Conservation (phyloP, 92 coral and sea anemone species). For the Micromussa lordhowensis region DNA sequence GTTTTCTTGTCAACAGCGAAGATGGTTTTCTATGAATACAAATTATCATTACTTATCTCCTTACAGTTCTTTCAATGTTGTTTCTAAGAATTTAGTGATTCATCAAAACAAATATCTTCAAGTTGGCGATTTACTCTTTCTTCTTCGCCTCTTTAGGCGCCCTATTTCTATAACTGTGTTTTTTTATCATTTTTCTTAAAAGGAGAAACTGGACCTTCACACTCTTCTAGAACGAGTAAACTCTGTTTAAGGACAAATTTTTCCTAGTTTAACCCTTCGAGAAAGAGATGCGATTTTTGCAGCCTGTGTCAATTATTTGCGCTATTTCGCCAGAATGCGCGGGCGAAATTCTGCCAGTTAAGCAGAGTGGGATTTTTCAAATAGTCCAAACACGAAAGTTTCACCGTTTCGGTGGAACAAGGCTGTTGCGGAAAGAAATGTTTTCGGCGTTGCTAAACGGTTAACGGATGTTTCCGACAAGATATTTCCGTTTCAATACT, state of each 20-base stretch:
- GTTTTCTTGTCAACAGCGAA: no score
- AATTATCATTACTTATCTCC: background rate
- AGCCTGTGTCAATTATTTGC: no score
- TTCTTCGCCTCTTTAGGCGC: no score
- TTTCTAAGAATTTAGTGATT: background rate
- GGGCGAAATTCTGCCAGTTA: no score
- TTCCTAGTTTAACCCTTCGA: background rate
- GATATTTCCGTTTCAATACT: background rate
- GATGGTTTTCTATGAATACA: background rate
- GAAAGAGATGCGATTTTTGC: no score
- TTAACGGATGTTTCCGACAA: background rate
- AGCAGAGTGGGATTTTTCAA: background rate
- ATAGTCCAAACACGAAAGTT: background rate
- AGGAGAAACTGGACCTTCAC: background rate
- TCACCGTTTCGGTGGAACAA: background rate
- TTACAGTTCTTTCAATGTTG: background rate
- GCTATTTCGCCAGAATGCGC: no score
- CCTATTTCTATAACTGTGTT: background rate
- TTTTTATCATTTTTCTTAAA: background rate
- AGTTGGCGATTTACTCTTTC: background rate
- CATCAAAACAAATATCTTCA: background rate
- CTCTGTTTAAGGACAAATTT: background rate
- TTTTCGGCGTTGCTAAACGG: background rate
- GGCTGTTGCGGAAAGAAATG: background rate
- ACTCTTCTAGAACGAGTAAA: background rate